Evolutionary conservation across 2,797 vertebrate species (phyloP), one percentile per base, ranked within the genome.

Genomic region (Falco cherrug): DNA sequence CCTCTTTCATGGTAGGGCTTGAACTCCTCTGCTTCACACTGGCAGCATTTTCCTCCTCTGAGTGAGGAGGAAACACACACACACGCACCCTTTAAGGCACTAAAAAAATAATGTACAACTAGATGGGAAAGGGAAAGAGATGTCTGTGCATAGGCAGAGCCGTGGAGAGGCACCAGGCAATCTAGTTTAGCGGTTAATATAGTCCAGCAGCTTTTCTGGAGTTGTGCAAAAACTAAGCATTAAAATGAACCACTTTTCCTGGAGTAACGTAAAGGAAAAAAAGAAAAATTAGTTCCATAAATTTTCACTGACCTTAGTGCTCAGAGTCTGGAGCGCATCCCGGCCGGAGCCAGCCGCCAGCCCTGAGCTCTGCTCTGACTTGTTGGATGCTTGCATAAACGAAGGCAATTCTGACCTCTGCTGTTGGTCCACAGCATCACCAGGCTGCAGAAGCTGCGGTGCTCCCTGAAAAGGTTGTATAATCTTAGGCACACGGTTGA

Each of bases 351-450:
- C 4, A 1, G 43, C 24, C 74, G 79, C 73, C 57, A 59, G 61
- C 69, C 43, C 37, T 14, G 57, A 64, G 68, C 78, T 60, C 41
- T 69, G 95, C 86, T 47, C 45, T 1, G 53, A 39, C 93, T 89
- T 89, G 88, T 51, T 4, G 7, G 45, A 4, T 6, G 13, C 65
- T 95, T 95, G 93, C 80, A 86, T 78, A 94, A 96, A 88, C 2
- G 59, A 93, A 89, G 81, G 65, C 81, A 95, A 95, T 88, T 47
- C 50, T 96, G 90, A 95, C 95, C 93, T 81, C 94, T 97, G 93
- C 85, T 90, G 92, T 94, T 81, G 73, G 90, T 73, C 70, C 54
- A 25, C 37, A 53, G 71, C 94, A 89, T 87, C 86, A 65, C 31
- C 94, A 71, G 75, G 74, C 77, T 87, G 76, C 47, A 22, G 35